These are phyloP conservation scores for Galagoides demidoff DNA, from an alignment of 2,797 vertebrate genomes.

Conservation along the genomic window DNA sequence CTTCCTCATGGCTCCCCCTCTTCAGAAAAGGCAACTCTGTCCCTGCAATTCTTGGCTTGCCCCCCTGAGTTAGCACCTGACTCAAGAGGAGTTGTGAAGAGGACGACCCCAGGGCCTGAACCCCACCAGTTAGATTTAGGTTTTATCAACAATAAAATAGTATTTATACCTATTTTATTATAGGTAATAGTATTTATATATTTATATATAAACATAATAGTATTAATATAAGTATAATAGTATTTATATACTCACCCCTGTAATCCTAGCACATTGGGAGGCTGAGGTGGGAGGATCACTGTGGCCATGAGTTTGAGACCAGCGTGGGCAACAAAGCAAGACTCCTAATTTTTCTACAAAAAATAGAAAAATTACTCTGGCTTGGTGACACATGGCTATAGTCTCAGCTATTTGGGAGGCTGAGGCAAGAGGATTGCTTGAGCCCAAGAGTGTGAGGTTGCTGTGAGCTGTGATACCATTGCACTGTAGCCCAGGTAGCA, in stretches of 20 bases:
- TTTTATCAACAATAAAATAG: not conserved
- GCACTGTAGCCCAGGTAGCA: not conserved
- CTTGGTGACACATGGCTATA: not conserved
- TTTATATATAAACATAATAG: too few species aligned
- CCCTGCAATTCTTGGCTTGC: not conserved
- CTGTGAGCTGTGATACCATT: not conserved
- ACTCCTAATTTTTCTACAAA: not conserved
- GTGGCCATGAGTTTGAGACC: not conserved
- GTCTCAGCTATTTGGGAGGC: not conserved
- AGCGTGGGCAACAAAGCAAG: not conserved
- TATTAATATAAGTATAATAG: too few species aligned
- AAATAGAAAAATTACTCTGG: not conserved
- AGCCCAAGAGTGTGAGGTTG: not conserved
- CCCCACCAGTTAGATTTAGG: not conserved
- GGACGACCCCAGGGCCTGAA: not conserved
- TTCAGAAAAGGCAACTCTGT: slow-evolving; percentile 1
- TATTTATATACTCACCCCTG: not conserved
- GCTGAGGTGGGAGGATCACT: not conserved
- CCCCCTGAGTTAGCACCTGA: not conserved
- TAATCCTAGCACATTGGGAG: not conserved
- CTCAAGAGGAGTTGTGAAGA: not conserved
- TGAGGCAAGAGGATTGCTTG: not conserved
- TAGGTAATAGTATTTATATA: too few species aligned
- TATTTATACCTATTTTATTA: not conserved
- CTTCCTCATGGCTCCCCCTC: not conserved